Evolutionary conservation across 2,797 vertebrate species (phyloP).

Genomic region (Pantherophis alleghaniensis): DNA sequence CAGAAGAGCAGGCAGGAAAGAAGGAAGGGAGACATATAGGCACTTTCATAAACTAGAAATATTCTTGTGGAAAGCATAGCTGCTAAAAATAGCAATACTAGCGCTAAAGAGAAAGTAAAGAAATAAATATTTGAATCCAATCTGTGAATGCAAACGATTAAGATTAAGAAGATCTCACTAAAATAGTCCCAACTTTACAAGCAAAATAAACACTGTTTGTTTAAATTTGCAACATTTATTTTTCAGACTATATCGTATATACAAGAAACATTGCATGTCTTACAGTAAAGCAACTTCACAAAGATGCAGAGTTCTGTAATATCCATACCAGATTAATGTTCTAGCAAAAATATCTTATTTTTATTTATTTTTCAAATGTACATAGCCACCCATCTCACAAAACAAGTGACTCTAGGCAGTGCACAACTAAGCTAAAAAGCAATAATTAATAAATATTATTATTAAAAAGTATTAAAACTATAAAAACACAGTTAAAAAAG

Average conservation of each 20-base stretch:
- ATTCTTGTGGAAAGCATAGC: slow-evolving; percentile 47
- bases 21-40: slow-evolving; percentile 59
- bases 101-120: slow-evolving; percentile 45
- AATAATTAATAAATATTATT: not conserved
- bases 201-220: slow-evolving; percentile 26
- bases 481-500: not conserved
- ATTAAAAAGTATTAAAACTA: not conserved
- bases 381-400: not conserved
- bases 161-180: not conserved
- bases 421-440: not conserved
- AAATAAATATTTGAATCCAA: slow-evolving; percentile 44
- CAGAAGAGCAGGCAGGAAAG: slow-evolving; percentile 54
- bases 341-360: not conserved
- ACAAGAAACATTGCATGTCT: not conserved
- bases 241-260: not conserved
- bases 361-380: not conserved
- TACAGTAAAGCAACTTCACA: not conserved
- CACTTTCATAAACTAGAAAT: slow-evolving; percentile 63
- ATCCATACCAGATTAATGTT: not conserved
- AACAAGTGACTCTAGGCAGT: not conserved
- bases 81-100: slow-evolving; percentile 59
- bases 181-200: slow-evolving; percentile 28
- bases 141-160: slow-evolving; percentile 18
- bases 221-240: slow-evolving; percentile 36
- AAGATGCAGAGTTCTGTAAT: not conserved